Conservation (phyloP, 2,113 vertebrate genomes). For the Chamaetylas fuelleborni region DNA sequence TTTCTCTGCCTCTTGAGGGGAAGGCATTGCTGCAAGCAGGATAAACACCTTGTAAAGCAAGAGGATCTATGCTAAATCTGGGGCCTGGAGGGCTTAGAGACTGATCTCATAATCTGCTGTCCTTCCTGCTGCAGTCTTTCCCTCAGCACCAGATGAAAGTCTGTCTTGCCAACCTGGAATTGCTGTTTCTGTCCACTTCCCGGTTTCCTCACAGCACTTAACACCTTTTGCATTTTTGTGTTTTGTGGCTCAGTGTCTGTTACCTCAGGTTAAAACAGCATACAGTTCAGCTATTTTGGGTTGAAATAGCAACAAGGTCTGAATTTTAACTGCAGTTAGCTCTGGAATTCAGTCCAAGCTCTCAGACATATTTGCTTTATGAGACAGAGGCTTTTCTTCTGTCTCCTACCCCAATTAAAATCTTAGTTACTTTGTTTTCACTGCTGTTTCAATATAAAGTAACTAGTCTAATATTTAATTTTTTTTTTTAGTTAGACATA, state of each 20-base stretch:
- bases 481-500: not conserved
- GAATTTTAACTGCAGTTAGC: not conserved
- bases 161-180: not conserved
- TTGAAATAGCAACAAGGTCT: not conserved
- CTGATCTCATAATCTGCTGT: not conserved
- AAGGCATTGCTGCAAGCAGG: not conserved
- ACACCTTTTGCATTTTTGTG: not conserved
- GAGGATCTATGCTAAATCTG: not conserved
- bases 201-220: not conserved
- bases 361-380: not conserved
- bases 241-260: not conserved
- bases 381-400: constrained; percentile 11
- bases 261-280: constrained; percentile 5
- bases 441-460: not conserved
- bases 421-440: constrained; percentile 25
- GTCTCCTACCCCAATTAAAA: not conserved
- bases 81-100: not conserved
- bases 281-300: not conserved
- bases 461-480: not conserved
- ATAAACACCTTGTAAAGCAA: not conserved
- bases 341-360: not conserved
- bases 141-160: not conserved
- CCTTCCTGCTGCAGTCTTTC: not conserved
- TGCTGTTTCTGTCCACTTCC: not conserved
- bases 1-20: not conserved